Base-by-base conservation (phyloP, 2,113 vertebrate species). In the Engystomops pustulosus region DNA sequence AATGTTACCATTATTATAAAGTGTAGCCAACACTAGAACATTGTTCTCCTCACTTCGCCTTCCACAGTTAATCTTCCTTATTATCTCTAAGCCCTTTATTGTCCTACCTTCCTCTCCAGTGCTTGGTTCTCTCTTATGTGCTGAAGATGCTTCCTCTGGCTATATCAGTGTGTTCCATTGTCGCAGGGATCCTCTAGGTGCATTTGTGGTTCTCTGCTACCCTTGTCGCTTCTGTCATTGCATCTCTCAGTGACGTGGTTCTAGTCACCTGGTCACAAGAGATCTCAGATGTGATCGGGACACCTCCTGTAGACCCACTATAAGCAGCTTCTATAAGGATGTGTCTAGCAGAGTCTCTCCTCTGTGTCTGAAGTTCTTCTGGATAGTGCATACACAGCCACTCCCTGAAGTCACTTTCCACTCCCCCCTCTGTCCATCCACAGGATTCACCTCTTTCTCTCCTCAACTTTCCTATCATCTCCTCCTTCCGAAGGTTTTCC, bases 331-430 rank as follows among this genome's bases (percentile, higher is more conserved):
- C 72, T 78, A 47, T 18, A 68, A 30, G 74, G 82, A 84, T 78
- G 83, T 79, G 47, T 79, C 83, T 79, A 34, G 62, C 18, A 79
- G 74, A 85, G 70, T 79, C 10, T 58, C 69, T 79, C 44, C 55
- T 67, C 83, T 58, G 30, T 81, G 47, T 79, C 45, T 85, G 75
- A 69, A 84, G 72, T 85, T 45, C 47, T 49, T 58, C 62, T 70
- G 49, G 75, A 67, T 78, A 79, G 34, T 85, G 45, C 23, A 41
- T 25, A 41, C 47, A 69, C 72, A 79, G 75, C 83, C 83, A 78
- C 83, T 85, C 83, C 83, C 83, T 85, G 83, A 79, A 79, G 62
- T 85, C 67, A 79, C 74, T 85, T 53, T 49, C 76, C 82, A 76
- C 76, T 51, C 76, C 83, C 70, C 82, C 45, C 34, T 67, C 75